A percentile compares a stretch with the other conserved stretches of the same genome.
Evolutionary conservation across 2,888 invertebrate species (phyloP).

Genomic region (Nephrotoma flavescens): DNA sequence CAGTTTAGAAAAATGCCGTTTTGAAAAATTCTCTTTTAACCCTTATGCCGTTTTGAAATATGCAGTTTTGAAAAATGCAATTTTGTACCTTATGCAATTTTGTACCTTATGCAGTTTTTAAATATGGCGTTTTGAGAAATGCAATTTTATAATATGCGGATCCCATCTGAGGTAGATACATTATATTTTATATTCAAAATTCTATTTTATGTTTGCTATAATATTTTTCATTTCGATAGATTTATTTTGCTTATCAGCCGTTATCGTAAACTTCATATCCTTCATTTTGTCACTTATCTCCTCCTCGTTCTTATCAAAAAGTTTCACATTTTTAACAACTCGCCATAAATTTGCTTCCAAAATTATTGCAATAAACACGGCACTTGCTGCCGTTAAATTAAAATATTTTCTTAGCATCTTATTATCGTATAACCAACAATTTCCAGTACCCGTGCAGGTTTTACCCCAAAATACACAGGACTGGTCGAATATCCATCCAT

Average conservation of each 20-base stretch:
- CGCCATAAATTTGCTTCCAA: neutral
- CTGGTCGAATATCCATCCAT: neutral
- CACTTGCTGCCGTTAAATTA: constrained; percentile 40
- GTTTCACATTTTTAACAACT: neutral
- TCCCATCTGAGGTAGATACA: too few species aligned
- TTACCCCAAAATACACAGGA: neutral
- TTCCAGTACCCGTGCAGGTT: constrained; percentile 26
- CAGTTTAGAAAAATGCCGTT: too few species aligned
- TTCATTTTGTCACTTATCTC: neutral
- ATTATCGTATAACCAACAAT: constrained; percentile 50
- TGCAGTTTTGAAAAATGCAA: too few species aligned
- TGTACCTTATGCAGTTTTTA: too few species aligned
- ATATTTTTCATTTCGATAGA: neutral
- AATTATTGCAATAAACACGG: neutral
- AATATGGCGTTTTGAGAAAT: too few species aligned
- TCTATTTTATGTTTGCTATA: neutral
- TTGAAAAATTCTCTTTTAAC: too few species aligned
- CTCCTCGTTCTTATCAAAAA: neutral
- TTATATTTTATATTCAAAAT: neutral
- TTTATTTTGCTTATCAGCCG: neutral
- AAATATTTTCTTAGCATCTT: constrained; percentile 30
- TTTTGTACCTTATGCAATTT: too few species aligned
- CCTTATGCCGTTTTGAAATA: too few species aligned
- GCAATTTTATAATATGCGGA: too few species aligned
- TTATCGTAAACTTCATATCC: neutral